phyloP scores from a whole-genome alignment of 2,113 vertebrate genomes.

The Ageneiosus marmoratus region DNA sequence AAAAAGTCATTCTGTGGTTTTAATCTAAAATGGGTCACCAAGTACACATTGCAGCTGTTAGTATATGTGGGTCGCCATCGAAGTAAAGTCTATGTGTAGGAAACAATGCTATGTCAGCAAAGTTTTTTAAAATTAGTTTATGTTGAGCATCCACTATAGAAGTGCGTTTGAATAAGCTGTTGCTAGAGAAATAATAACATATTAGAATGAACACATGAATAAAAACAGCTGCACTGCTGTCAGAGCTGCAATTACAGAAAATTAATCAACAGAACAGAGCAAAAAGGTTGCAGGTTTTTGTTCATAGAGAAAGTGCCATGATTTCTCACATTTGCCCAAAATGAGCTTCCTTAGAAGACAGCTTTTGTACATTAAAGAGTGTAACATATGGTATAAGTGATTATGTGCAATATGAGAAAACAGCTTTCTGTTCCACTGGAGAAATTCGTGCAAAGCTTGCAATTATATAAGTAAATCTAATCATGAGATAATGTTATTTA shows the following conservation, averaged over 20 bases:
- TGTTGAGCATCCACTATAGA: background rate
- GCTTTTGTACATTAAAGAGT: background rate
- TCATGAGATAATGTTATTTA: background rate
- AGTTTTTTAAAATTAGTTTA: no score
- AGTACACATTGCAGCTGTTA: no score
- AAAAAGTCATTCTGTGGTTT: no score
- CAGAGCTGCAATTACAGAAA: background rate
- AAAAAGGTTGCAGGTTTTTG: background rate
- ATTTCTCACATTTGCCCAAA: background rate
- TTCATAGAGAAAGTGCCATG: background rate
- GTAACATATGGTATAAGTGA: background rate
- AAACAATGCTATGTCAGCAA: no score
- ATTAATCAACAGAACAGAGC: background rate
- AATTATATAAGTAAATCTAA: background rate
- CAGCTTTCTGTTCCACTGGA: background rate
- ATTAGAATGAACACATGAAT: no score
- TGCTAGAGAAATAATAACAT: no score
- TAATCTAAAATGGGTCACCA: no score
- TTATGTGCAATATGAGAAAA: background rate
- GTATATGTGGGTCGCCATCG: no score
- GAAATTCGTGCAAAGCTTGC: background rate
- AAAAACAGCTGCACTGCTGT: background rate
- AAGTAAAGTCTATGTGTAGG: no score
- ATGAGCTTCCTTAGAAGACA: background rate
- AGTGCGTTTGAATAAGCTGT: background rate